Percentiles rank a stretch among this genome's conserved stretches.
Evolutionary conservation across 2,888 invertebrate genomes (phyloP).

Genomic region (Zygogramma bicolorata): DNA sequence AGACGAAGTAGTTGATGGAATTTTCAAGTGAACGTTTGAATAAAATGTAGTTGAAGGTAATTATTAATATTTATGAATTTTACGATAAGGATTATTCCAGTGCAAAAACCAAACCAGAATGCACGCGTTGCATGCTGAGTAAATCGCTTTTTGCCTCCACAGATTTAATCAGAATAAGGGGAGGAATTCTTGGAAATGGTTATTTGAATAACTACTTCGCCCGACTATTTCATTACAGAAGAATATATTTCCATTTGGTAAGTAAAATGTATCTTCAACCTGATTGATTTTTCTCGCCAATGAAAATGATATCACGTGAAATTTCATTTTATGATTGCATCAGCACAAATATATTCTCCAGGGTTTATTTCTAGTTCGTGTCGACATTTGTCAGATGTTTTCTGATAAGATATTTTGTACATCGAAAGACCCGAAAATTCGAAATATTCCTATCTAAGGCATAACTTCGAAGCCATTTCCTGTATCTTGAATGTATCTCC

Average conservation of each 20-base stretch:
- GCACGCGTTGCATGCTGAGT: constrained; percentile 40
- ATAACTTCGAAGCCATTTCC: too few species aligned
- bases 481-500: too few species aligned
- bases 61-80: constrained; percentile 43
- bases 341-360: too few species aligned
- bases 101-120: constrained; percentile 34
- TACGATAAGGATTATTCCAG: constrained; percentile 32
- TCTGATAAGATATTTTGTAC: too few species aligned
- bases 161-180: not conserved
- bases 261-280: not conserved
- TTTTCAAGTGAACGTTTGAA: constrained; percentile 14
- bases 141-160: constrained; percentile 28
- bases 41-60: constrained; percentile 13
- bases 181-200: constrained; percentile 2
- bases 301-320: too few species aligned
- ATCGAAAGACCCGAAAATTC: too few species aligned
- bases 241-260: not conserved
- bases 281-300: too few species aligned
- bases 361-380: too few species aligned
- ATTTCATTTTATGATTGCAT: too few species aligned
- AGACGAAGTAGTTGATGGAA: not conserved
- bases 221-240: not conserved
- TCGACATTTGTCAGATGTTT: too few species aligned
- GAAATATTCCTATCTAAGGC: too few species aligned
- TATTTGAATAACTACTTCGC: not conserved